phyloP scores from a whole-genome alignment of 2,113 vertebrate species.

The Sceloporus tristichus region DNA sequence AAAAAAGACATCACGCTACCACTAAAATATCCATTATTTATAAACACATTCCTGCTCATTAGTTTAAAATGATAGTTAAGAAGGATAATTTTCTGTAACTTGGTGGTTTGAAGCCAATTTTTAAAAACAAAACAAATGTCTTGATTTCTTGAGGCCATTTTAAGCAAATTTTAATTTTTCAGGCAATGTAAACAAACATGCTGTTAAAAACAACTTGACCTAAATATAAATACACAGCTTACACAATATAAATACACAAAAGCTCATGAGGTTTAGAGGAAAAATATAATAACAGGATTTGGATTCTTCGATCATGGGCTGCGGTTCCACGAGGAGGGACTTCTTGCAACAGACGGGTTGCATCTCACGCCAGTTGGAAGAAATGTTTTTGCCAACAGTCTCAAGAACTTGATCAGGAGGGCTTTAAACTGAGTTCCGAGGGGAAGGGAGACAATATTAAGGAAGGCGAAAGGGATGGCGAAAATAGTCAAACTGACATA shows the following conservation, averaged over 20 bases:
- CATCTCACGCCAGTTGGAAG: too few relatives aligned
- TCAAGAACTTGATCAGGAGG: too few relatives aligned
- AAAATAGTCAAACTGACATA: too few relatives aligned
- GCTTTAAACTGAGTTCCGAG: too few relatives aligned
- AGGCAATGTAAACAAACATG: neutral
- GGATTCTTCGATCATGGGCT: too few relatives aligned
- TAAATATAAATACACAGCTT: neutral
- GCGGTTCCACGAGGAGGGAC: too few relatives aligned
- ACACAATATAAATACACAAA: neutral
- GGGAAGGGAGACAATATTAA: too few relatives aligned
- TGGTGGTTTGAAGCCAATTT: neutral
- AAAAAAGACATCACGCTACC: neutral
- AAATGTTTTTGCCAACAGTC: too few relatives aligned
- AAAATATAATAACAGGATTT: too few relatives aligned
- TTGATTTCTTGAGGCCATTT: constrained; percentile 23
- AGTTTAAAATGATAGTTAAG: neutral
- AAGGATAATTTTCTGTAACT: neutral
- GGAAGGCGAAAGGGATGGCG: too few relatives aligned
- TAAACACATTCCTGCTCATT: neutral
- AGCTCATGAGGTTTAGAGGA: too few relatives aligned
- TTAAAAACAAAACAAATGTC: neutral
- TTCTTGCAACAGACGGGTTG: too few relatives aligned
- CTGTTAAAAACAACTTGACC: neutral
- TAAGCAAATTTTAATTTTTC: constrained; percentile 3
- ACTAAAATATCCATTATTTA: neutral